Conservation (phyloP, 2,888 invertebrate species). For the Synanthedon tipuliformis region DNA sequence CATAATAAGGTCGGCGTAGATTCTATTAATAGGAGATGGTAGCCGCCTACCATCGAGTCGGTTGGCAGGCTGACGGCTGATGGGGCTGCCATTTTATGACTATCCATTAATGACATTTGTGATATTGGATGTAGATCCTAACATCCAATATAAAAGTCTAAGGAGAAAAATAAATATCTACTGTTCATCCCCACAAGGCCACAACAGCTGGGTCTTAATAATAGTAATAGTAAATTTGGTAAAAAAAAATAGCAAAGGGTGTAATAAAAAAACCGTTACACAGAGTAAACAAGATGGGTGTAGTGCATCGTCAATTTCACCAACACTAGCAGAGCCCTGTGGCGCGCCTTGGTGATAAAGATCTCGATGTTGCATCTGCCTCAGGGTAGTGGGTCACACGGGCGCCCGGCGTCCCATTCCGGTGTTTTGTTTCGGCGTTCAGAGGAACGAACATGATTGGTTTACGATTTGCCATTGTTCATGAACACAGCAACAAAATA, state of each 20-base stretch:
- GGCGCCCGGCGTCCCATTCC: constrained; percentile 50
- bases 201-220: constrained; percentile 1
- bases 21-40: no score
- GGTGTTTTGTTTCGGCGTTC: constrained; percentile 55
- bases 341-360: constrained; percentile 43
- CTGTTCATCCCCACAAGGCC: neutral
- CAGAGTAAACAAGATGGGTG: constrained; percentile 44
- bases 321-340: constrained; percentile 54
- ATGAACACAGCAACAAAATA: no score
- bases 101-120: no score
- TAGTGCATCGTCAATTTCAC: constrained; percentile 41
- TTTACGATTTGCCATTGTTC: constrained; percentile 42
- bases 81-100: no score
- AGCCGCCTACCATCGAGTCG: no score
- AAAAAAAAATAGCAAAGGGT: constrained; percentile 20
- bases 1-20: no score
- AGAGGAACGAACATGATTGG: constrained; percentile 43
- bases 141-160: neutral
- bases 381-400: constrained; percentile 20
- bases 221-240: constrained; percentile 6
- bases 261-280: constrained; percentile 52
- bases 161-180: neutral
- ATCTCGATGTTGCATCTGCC: constrained; percentile 62
- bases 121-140: no score
- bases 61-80: no score